A percentile compares a stretch with the other conserved stretches of the same genome.
Conservation (phyloP, 1,140 invertebrate species). For the Drosophila bipectinata region DNA sequence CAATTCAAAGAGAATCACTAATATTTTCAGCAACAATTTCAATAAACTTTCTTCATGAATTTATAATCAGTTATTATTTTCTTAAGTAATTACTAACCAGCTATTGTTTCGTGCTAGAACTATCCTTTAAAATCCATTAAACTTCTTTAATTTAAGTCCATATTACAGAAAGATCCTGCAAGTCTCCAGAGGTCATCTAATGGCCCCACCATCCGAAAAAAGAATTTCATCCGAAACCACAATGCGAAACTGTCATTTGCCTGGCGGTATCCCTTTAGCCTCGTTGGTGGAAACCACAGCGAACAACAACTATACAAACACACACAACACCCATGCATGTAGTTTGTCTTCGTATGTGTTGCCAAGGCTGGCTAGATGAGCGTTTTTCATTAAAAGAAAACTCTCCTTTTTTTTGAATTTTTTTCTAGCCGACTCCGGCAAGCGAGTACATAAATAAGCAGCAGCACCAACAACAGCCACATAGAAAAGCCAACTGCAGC, state of each 20-base stretch:
- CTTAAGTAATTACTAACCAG: not conserved
- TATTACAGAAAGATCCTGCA: not conserved
- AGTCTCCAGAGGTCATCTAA: not conserved
- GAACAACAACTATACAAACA: slow-evolving; percentile 22
- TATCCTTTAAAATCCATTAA: no score
- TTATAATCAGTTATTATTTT: not conserved
- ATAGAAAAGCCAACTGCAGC: slow-evolving; percentile 40
- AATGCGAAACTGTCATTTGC: slow-evolving; percentile 60
- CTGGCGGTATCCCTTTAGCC: slow-evolving; percentile 16
- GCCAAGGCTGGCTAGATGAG: slow-evolving; percentile 30
- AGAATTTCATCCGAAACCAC: slow-evolving; percentile 47
- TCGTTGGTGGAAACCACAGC: slow-evolving; percentile 33
- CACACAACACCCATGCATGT: slow-evolving; percentile 15
- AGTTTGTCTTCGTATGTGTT: slow-evolving; percentile 10
- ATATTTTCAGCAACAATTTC: slow-evolving; percentile 14
- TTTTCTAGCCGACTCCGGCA: slow-evolving; percentile 33
- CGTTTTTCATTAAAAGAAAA: slow-evolving; percentile 78
- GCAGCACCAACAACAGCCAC: slow-evolving; percentile 23
- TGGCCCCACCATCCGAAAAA: not conserved
- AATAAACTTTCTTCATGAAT: not conserved
- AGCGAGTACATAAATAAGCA: slow-evolving; percentile 75
- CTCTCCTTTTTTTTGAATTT: slow-evolving; percentile 44
- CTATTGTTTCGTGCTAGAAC: no score
- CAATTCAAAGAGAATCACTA: slow-evolving; percentile 36
- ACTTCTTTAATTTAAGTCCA: not conserved